A percentile compares a stretch with the other conserved stretches of the same genome.
phyloP scores from a whole-genome alignment of 2,797 vertebrate species.

The Ficedula albicollis region DNA sequence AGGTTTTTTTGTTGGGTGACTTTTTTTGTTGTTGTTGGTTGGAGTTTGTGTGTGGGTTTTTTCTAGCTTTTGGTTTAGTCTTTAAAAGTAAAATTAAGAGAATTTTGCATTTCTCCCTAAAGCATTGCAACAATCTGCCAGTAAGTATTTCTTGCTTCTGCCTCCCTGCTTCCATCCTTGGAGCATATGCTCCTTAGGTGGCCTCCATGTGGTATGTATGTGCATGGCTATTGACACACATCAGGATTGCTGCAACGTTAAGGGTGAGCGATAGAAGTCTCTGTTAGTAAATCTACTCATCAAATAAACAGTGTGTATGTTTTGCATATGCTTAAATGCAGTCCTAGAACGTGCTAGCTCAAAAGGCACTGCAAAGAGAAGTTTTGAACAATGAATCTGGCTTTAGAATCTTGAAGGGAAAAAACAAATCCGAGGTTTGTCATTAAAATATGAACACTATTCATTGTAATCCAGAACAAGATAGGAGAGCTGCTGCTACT shows the following conservation, averaged over 20 bases:
- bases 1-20: neutral
- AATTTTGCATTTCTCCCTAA: neutral
- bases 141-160: neutral
- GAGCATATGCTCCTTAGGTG: accelerated
- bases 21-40: neutral
- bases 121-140: accelerated
- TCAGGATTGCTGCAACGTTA: neutral
- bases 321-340: neutral
- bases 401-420: neutral
- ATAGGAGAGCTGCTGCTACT: neutral
- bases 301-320: neutral
- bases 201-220: neutral
- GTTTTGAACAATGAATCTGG: neutral
- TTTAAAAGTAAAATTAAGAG: neutral
- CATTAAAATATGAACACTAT: neutral
- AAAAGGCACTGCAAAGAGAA: neutral
- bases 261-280: neutral
- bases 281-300: neutral
- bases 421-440: neutral
- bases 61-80: neutral
- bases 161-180: neutral
- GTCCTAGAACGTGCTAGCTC: neutral
- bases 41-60: neutral
- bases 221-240: accelerated
- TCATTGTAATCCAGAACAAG: neutral